Conservation (phyloP, 2,797 vertebrate genomes). For the Chaunax sp. region DNA sequence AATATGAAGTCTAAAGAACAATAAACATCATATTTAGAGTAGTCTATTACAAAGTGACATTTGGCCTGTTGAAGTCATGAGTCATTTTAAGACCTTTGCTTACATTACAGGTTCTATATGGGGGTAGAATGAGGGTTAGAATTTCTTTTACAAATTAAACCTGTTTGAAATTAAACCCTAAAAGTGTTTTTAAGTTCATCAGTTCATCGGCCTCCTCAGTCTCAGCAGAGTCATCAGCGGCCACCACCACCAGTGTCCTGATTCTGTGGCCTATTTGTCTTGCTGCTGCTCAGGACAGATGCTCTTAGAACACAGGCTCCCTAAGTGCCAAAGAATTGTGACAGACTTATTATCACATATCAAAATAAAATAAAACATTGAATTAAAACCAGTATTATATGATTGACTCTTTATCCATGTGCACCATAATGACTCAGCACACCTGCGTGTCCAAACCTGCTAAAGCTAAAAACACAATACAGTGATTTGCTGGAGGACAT, state of each 20-base stretch:
- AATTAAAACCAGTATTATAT: too few relatives aligned
- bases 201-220: too few relatives aligned
- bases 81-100: conserved; percentile 41
- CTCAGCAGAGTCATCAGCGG: too few relatives aligned
- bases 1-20: neutral
- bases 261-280: too few relatives aligned
- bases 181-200: too few relatives aligned
- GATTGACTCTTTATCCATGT: too few relatives aligned
- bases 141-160: neutral
- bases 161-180: neutral
- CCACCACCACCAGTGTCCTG: too few relatives aligned
- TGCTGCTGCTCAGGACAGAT: too few relatives aligned
- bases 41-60: neutral
- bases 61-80: conserved; percentile 14
- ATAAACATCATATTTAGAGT: neutral
- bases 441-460: conserved; percentile 27
- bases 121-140: conserved; percentile 14
- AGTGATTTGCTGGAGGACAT: conserved; percentile 36
- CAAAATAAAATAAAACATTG: too few relatives aligned
- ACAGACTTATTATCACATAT: too few relatives aligned
- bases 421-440: conserved; percentile 3
- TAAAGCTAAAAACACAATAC: neutral
- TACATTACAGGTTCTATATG: conserved; percentile 33
- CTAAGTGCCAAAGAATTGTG: too few relatives aligned
- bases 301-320: too few relatives aligned